Evolutionary conservation across 2,888 invertebrate genomes (phyloP), one percentile per base, ranked within the genome.

Genomic region (Phania funesta): DNA sequence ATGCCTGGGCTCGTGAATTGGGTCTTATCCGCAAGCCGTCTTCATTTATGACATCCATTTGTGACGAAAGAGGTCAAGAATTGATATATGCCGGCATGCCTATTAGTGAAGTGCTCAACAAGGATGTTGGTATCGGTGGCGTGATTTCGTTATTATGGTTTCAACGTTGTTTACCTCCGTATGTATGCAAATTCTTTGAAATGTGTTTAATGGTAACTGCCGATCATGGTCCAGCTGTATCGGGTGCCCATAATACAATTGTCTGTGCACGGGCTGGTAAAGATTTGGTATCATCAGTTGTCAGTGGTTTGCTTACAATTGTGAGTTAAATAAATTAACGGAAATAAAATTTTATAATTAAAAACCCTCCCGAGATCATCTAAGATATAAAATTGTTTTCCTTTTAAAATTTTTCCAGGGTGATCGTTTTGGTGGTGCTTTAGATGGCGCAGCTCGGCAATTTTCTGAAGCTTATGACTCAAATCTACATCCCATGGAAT

Each of bases 141-240:
- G 99, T 99, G 7, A 96, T 99, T 83, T 97, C 98, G 24, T 92
- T 99, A 84, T 92, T 99, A 13, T 99, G 99, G 99, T 99, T 99
- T 94, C 99, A 99, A 90, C 94, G 98, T 64, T 97, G 98, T 88
- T 92, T 99, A 65, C 99, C 99, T 0, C 93, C 95, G 2, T 97
- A 98, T 92, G 98, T 98, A 54, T 95, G 96, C 91, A 98, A 98
- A 91, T 99, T 99, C 93, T 95, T 99, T 89, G 99, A 99, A 92
- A 98, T 99, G 96, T 98, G 98, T 87, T 92, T 99, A 83, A 99
- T 99, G 95, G 97, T 99, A 83, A 99, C 99, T 0, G 98, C 98
- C 13, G 99, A 99, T 92, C 99, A 99, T 90, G 99, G 99, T 2
- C 99, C 99, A 0, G 99, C 99, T 0, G 99, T 99, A 0, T 98